Evolutionary conservation across 2,113 vertebrate genomes (phyloP).

Genomic region (Oreochromis aureus): DNA sequence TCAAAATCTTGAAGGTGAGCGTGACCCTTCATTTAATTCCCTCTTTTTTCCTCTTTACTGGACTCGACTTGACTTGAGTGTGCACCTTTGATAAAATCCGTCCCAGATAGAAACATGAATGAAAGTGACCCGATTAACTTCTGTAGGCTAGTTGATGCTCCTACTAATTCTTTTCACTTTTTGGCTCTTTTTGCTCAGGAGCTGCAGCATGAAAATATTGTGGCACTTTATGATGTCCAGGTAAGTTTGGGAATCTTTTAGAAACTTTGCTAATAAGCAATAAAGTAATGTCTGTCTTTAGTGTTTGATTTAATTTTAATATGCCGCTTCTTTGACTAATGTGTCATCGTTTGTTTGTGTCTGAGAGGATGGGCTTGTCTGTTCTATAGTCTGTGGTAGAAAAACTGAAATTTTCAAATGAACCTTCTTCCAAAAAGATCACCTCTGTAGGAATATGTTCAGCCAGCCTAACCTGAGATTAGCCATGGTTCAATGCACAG

Average conservation of each 20-base stretch:
- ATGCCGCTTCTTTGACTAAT: neutral
- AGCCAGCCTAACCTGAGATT: neutral
- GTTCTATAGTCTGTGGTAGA: neutral
- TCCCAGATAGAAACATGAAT: neutral
- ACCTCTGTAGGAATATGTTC: neutral
- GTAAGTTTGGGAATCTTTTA: constrained; percentile 66
- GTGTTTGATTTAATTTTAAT: neutral
- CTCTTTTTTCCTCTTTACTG: neutral
- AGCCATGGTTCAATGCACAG: neutral
- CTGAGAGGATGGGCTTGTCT: neutral
- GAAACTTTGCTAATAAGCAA: neutral
- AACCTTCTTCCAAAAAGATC: neutral
- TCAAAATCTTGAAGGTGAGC: constrained; percentile 96
- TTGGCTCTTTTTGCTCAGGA: constrained; percentile 77
- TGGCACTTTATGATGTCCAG: constrained; percentile 97
- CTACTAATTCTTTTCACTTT: neutral
- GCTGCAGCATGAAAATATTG: constrained; percentile 97
- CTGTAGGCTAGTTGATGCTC: neutral
- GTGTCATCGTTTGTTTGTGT: neutral
- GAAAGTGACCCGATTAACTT: neutral
- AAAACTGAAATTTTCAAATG: neutral
- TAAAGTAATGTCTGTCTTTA: neutral
- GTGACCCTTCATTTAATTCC: neutral
- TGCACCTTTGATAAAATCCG: neutral
- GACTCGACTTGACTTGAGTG: neutral